Conservation (phyloP, 2,888 invertebrate species). For the Cryptus viduatorius region DNA sequence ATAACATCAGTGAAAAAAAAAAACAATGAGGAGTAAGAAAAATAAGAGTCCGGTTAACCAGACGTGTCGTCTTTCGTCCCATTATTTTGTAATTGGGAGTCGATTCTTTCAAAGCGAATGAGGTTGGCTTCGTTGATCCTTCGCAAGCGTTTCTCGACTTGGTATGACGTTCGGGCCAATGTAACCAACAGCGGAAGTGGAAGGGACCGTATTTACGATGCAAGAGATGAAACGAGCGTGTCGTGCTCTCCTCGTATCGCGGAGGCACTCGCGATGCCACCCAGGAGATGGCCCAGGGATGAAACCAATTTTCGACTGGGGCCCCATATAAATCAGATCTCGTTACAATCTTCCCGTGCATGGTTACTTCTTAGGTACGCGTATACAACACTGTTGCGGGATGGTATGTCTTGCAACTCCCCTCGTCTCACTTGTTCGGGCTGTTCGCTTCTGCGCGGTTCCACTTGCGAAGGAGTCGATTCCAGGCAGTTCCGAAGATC, state of each 20-base stretch:
- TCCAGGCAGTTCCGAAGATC: constrained; percentile 20
- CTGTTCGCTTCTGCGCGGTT: constrained; percentile 12
- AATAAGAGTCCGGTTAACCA: background rate
- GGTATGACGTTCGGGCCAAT: constrained; percentile 16
- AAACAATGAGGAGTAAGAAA: background rate
- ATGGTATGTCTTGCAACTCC: constrained; percentile 10
- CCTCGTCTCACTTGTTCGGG: constrained; percentile 20
- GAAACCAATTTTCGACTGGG: constrained; percentile 82
- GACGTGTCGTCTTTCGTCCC: constrained; percentile 3
- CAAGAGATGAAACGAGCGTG: constrained; percentile 72
- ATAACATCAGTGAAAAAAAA: background rate
- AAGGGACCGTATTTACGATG: constrained; percentile 76
- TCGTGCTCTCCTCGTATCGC: constrained; percentile 60
- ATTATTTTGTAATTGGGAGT: constrained; percentile 36
- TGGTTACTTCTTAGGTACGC: constrained; percentile 44
- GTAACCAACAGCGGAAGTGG: constrained; percentile 28
- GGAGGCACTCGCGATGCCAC: constrained; percentile 75
- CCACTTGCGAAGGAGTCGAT: constrained; percentile 49
- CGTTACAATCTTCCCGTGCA: constrained; percentile 78
- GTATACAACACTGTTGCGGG: constrained; percentile 59
- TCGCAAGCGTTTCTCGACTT: constrained; percentile 40
- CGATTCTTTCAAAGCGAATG: constrained; percentile 22
- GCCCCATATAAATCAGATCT: constrained; percentile 83
- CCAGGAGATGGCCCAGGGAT: constrained; percentile 80
- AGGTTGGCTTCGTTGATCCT: constrained; percentile 15